Percentiles rank a stretch among this genome's conserved stretches.
These are phyloP conservation scores for Paracanthobrama guichenoti DNA, from an alignment of 2,113 vertebrate genomes.

Conservation along the genomic window DNA sequence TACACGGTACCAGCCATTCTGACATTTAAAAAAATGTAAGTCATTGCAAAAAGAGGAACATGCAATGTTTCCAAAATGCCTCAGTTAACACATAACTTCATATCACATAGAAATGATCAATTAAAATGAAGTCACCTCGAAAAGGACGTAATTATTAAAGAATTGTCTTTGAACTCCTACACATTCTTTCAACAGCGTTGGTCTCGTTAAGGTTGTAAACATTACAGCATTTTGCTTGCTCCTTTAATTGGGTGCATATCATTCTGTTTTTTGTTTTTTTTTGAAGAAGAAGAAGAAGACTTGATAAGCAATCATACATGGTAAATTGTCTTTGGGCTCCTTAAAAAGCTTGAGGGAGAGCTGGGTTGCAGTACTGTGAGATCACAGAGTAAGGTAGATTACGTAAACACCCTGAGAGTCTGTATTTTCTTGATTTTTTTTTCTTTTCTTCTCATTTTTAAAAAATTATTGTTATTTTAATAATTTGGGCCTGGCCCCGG, in stretches of 20 bases:
- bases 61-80: conserved; percentile 78
- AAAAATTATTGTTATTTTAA: conserved; percentile 58
- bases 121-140: conserved; percentile 73
- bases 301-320: conserved; percentile 68
- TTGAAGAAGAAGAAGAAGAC: conserved; percentile 52
- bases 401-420: conserved; percentile 77
- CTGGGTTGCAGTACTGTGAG: conserved; percentile 61
- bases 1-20: conserved; percentile 79
- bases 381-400: conserved; percentile 72
- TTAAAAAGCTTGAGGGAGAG: conserved; percentile 71
- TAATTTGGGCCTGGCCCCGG: conserved; percentile 66
- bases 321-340: conserved; percentile 76
- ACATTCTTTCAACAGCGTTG: conserved; percentile 82
- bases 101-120: conserved; percentile 76
- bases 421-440: conserved; percentile 57
- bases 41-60: conserved; percentile 79
- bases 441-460: conserved; percentile 58
- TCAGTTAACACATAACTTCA: conserved; percentile 74
- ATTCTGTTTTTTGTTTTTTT: conserved; percentile 52
- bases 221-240: conserved; percentile 73
- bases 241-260: conserved; percentile 58
- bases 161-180: conserved; percentile 72
- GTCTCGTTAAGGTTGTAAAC: conserved; percentile 81
- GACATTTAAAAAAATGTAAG: conserved; percentile 68
- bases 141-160: conserved; percentile 73